Base-by-base conservation (phyloP, 2,888 invertebrate genomes). In the Coenonympha arcania region DNA sequence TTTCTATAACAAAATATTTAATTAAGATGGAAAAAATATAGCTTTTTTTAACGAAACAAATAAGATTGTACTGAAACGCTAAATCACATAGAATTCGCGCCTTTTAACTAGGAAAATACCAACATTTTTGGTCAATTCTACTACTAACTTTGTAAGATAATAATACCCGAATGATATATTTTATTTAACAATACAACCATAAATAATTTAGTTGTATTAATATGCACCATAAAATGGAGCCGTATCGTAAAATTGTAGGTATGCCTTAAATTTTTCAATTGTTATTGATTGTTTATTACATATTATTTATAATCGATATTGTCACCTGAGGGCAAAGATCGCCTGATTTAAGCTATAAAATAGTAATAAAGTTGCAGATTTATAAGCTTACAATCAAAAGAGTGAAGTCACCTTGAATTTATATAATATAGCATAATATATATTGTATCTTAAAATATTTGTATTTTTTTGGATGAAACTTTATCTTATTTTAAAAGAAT, bases 331-430 rank as follows among this genome's bases (percentile, higher is more conserved):
- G 37, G 6, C 37, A 37, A 13, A 37, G 37, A 22, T 22, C 22
- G 13, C 8, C 13, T 20, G 37, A 37, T 13, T 37, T 37, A 37
- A 15, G 11, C 22, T 37, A 28, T 42, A 42, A 48, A 48, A 18
- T 9, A 22, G 26, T 43, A 36, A 49, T 49, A 37, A 43, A 49
- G 30, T 36, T 36, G 36, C 30, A 13, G 48, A 20, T 43, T 42
- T 48, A 37, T 13, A 22, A 22, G 37, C 37, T 37, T 37, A 22
- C 15, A 37, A 37, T 37, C 2, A 22, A 18, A 31, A 39, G 22
- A 16, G n/a, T 39, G 19, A 33, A 24, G 40, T 13, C 24, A 34
- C 28, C 39, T 37, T 37, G 19, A 22, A 34, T 3, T 36, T 11
- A 19, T 37, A 16, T 37, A 18, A 13, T 19, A 1, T 11, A 19